A percentile compares a stretch with the other conserved stretches of the same genome.
Evolutionary conservation across 2,113 vertebrate species (phyloP).

Genomic region (Takifugu bimaculatus): DNA sequence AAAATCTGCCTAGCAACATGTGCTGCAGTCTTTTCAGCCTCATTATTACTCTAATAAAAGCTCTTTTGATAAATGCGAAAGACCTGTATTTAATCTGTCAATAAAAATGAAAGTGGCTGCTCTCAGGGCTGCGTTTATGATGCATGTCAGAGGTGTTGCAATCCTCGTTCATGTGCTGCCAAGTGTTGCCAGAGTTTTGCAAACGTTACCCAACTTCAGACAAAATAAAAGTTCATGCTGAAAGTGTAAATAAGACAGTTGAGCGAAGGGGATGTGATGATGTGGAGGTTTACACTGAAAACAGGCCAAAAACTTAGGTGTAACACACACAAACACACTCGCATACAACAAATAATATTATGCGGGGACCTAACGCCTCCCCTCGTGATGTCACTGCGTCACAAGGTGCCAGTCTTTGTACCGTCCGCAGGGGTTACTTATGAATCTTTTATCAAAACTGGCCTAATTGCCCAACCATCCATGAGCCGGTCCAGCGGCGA

Average conservation of each 20-base stretch:
- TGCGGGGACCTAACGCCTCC: slow-evolving; percentile 22
- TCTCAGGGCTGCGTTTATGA: too few relatives aligned
- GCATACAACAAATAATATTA: slow-evolving; percentile 28
- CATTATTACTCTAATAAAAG: too few relatives aligned
- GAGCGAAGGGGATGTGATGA: neutral
- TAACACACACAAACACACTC: neutral
- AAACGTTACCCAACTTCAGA: too few relatives aligned
- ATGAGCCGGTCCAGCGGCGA: slow-evolving; percentile 49
- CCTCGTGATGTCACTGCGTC: slow-evolving; percentile 43
- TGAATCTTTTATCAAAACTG: slow-evolving; percentile 77
- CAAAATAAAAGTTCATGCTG: too few relatives aligned
- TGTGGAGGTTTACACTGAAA: slow-evolving; percentile 18
- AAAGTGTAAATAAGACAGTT: neutral
- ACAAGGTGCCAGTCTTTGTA: slow-evolving; percentile 47
- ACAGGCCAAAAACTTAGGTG: neutral
- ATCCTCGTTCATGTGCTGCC: too few relatives aligned
- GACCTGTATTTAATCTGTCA: too few relatives aligned
- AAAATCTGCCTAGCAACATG: too few relatives aligned
- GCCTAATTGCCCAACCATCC: slow-evolving; percentile 78
- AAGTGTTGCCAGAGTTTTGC: too few relatives aligned
- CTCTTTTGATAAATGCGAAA: too few relatives aligned
- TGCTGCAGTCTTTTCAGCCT: too few relatives aligned
- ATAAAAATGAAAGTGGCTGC: too few relatives aligned
- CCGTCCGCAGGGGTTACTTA: slow-evolving; percentile 58
- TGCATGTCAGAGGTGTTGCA: too few relatives aligned